These are phyloP conservation scores for Calameuta idolon DNA, from an alignment of 2,888 invertebrate species.

Conservation along the genomic window DNA sequence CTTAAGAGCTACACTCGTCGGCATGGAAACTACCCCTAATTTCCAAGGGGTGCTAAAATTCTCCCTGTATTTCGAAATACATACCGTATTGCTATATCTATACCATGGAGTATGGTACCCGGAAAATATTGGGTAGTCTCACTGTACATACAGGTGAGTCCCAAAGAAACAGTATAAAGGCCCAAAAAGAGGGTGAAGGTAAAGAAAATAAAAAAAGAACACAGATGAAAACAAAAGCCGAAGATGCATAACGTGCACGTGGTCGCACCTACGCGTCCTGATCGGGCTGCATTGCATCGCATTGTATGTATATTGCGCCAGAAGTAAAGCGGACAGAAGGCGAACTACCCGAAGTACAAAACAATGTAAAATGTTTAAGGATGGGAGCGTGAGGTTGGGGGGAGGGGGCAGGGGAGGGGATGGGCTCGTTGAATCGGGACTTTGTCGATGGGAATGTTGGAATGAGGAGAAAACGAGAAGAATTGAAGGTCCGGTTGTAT, in stretches of 20 bases:
- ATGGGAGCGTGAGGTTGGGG: not conserved
- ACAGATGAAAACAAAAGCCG: not conserved
- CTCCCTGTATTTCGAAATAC: not conserved
- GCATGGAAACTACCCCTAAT: not conserved
- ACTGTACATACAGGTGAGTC: not conserved
- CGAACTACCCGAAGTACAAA: conserved; percentile 20
- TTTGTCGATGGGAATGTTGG: conserved; percentile 26
- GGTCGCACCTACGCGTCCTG: conserved; percentile 35
- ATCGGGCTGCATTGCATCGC: conserved; percentile 28
- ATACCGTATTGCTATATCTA: not conserved
- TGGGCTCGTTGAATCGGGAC: conserved; percentile 13
- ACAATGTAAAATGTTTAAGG: conserved; percentile 11
- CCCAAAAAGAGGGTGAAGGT: conserved; percentile 14
- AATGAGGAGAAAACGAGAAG: conserved; percentile 18
- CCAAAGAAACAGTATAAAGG: conserved; percentile 24
- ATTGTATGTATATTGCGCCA: conserved; percentile 61
- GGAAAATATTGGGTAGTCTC: not conserved
- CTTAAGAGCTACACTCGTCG: conserved; percentile 23
- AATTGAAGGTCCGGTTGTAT: conserved; percentile 34
- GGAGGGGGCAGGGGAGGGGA: not conserved
- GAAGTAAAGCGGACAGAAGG: conserved; percentile 2
- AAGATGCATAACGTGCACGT: conserved; percentile 11
- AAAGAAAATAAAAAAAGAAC: conserved; percentile 3
- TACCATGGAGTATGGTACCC: not conserved
- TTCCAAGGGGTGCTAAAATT: not conserved